phyloP scores from a whole-genome alignment of 2,113 vertebrate species.

The Peucedramus taeniatus region DNA sequence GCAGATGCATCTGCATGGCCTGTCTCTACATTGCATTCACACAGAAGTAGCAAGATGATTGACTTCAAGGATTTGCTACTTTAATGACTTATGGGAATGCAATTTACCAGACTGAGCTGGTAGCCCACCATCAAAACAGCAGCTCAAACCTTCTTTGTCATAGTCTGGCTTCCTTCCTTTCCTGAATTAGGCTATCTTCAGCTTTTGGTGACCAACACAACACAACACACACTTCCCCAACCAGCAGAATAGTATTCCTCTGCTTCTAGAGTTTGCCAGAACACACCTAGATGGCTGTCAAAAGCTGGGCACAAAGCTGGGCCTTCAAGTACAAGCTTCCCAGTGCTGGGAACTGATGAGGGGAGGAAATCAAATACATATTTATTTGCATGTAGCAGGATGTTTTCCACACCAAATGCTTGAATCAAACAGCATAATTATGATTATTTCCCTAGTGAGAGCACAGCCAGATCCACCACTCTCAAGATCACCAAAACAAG shows the following conservation, averaged over 20 bases:
- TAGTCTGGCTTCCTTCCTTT: not conserved
- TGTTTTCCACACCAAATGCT: not conserved
- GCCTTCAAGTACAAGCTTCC: not conserved
- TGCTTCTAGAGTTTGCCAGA: not conserved
- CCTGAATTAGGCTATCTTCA: not conserved
- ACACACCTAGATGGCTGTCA: not conserved
- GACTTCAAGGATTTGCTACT: not conserved
- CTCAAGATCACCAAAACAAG: not conserved
- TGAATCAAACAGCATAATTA: not conserved
- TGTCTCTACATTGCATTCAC: not conserved
- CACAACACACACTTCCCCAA: not conserved
- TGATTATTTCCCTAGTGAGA: not conserved
- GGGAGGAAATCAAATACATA: not conserved
- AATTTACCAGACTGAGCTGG: not conserved
- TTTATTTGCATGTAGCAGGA: not conserved
- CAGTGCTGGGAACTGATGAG: not conserved
- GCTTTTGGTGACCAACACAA: not conserved
- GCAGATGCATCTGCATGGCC: not conserved
- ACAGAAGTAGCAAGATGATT: not conserved
- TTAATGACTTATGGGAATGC: not conserved
- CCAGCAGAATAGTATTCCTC: not conserved
- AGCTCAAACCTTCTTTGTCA: accelerated
- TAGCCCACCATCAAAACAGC: not conserved
- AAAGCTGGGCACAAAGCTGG: not conserved
- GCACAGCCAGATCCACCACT: not conserved